Percentiles rank a stretch among this genome's conserved stretches.
Evolutionary conservation across 1,140 invertebrate genomes (phyloP).

Genomic region (Camponotus floridanus): DNA sequence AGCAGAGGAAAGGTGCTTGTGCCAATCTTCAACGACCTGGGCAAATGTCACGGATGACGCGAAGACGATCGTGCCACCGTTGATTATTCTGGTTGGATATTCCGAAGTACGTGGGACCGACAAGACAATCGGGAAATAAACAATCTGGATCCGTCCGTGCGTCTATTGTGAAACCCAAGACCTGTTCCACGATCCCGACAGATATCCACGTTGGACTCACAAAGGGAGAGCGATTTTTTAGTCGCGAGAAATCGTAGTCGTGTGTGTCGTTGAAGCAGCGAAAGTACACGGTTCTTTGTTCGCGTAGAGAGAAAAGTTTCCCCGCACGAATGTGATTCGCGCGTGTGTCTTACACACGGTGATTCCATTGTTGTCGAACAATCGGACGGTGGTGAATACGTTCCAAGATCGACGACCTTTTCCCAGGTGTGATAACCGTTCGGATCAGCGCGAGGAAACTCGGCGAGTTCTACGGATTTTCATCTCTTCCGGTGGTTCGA

Average conservation of each 20-base stretch:
- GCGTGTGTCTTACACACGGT: neutral
- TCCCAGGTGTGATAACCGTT: neutral
- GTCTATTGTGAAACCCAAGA: neutral
- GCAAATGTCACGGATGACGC: conserved; percentile 67
- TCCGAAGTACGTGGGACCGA: neutral
- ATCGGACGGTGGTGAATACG: neutral
- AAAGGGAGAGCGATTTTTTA: neutral
- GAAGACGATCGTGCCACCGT: conserved; percentile 16
- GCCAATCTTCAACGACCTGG: neutral
- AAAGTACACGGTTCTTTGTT: conserved; percentile 52
- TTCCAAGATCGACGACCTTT: conserved; percentile 45
- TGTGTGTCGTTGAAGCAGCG: neutral
- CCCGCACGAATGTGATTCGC: neutral
- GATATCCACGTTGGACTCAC: neutral
- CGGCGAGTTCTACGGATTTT: neutral
- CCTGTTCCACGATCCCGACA: neutral
- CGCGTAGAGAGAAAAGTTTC: neutral
- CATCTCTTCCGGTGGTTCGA: neutral
- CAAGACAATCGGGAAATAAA: conserved; percentile 3
- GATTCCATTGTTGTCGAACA: conserved; percentile 24
- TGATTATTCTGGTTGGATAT: neutral
- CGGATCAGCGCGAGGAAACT: neutral
- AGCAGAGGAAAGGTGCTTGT: conserved; percentile 4
- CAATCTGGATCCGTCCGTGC: neutral
- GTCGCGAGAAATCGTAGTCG: neutral